Conservation (phyloP, 2,113 vertebrate genomes). For the Cheilinus undulatus region DNA sequence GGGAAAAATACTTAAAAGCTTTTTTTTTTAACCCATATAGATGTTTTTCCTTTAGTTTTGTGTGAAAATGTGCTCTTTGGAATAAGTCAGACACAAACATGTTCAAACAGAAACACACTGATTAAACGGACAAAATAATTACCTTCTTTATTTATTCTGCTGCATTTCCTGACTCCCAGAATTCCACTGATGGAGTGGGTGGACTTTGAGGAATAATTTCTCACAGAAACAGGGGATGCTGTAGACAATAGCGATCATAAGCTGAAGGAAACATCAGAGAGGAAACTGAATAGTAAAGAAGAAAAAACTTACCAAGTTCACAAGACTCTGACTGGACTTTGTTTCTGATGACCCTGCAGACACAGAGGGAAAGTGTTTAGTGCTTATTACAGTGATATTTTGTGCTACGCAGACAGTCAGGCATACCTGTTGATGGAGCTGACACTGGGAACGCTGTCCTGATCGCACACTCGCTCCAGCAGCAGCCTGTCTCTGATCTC, state of each 20-base stretch:
- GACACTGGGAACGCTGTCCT: slow-evolving; percentile 85
- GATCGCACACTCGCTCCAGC: slow-evolving; percentile 84
- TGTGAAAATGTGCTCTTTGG: too few species aligned
- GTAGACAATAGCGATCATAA: slow-evolving; percentile 39
- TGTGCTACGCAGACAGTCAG: slow-evolving; percentile 35
- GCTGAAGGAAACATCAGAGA: slow-evolving; percentile 6
- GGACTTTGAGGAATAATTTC: slow-evolving; percentile 56
- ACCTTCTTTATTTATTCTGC: slow-evolving; percentile 50
- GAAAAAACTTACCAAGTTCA: slow-evolving; percentile 60
- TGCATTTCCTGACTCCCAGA: slow-evolving; percentile 74
- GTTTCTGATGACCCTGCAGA: slow-evolving; percentile 85
- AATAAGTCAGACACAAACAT: not conserved
- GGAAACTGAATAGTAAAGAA: not conserved
- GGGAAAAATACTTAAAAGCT: too few species aligned
- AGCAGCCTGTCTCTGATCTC: slow-evolving; percentile 86
- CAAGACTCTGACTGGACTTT: slow-evolving; percentile 81
- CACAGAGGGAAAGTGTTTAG: slow-evolving; percentile 18
- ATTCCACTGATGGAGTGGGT: slow-evolving; percentile 84
- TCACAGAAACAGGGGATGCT: slow-evolving; percentile 31
- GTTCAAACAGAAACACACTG: not conserved
- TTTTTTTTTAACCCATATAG: too few species aligned
- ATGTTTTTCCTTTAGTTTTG: too few species aligned
- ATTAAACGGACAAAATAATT: not conserved
- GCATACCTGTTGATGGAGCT: slow-evolving; percentile 86
- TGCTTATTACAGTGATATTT: not conserved